Conservation (phyloP, 2,888 invertebrate species). For the Drosophila putrida region DNA sequence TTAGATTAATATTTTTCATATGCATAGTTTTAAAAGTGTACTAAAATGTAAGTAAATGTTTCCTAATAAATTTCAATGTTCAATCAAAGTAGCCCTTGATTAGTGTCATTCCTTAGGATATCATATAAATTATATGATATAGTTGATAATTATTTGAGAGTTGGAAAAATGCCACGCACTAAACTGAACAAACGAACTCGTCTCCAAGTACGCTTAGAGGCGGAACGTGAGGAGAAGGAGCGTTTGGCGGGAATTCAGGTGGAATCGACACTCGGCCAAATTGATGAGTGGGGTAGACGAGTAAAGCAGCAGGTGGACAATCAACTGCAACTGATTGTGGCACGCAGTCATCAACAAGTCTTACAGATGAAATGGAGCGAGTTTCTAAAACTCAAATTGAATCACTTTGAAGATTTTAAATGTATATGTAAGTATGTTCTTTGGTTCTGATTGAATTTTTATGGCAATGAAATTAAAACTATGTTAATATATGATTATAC, state of each 20-base stretch:
- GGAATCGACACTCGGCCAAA: slow-evolving; percentile 61
- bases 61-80: no score
- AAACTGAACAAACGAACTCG: slow-evolving; percentile 81
- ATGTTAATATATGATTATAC: no score
- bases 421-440: slow-evolving; percentile 6
- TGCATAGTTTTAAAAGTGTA: no score
- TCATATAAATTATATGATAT: no score
- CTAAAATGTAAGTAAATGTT: no score
- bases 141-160: neutral
- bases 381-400: slow-evolving; percentile 55
- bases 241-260: slow-evolving; percentile 74
- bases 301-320: slow-evolving; percentile 45
- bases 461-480: no score
- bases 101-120: no score
- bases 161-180: slow-evolving; percentile 80
- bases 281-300: slow-evolving; percentile 62
- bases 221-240: slow-evolving; percentile 74
- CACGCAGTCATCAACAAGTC: slow-evolving; percentile 60
- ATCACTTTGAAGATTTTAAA: slow-evolving; percentile 34
- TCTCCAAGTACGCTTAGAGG: slow-evolving; percentile 53
- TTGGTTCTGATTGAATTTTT: no score
- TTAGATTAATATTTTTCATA: no score
- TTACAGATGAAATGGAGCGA: slow-evolving; percentile 75
- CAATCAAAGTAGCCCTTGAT: no score
- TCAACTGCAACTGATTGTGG: slow-evolving; percentile 53